Percentiles rank a stretch among this genome's conserved stretches.
phyloP scores from a whole-genome alignment of 1,140 invertebrate species.

The Eumaeus atala region DNA sequence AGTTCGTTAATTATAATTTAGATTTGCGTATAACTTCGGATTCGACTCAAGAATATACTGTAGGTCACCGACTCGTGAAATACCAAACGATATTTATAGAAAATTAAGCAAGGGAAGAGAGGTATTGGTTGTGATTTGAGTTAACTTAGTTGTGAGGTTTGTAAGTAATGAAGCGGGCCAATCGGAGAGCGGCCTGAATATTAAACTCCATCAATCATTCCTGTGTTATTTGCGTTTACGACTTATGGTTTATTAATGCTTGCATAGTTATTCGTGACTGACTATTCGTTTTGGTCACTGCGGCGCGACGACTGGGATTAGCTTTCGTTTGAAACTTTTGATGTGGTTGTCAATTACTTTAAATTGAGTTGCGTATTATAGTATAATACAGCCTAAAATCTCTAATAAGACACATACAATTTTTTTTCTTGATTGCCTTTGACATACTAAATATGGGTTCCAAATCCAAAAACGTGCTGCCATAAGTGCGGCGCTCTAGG shows the following conservation, averaged over 20 bases:
- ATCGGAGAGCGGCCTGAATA: background rate
- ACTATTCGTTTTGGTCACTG: background rate
- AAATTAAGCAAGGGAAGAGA: background rate
- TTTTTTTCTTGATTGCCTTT: too few species aligned
- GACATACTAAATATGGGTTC: too few species aligned
- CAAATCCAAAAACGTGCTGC: too few species aligned
- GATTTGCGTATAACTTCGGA: slow-evolving; percentile 6
- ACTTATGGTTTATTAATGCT: too few species aligned
- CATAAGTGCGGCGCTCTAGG: too few species aligned
- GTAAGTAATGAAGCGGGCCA: background rate
- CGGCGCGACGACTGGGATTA: background rate
- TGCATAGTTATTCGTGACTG: too few species aligned
- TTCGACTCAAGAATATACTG: background rate
- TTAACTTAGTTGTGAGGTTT: background rate
- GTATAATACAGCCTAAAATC: too few species aligned
- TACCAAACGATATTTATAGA: background rate
- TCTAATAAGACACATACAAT: too few species aligned
- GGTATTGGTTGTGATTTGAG: background rate
- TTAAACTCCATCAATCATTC: background rate
- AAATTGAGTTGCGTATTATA: too few species aligned
- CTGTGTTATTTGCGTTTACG: too few species aligned
- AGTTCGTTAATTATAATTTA: slow-evolving; percentile 19
- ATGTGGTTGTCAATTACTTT: too few species aligned
- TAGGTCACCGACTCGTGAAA: background rate
- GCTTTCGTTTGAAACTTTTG: background rate